These are phyloP conservation scores for Hypocryptadius cinnamomeus DNA, from an alignment of 2,113 vertebrate genomes.

Conservation along the genomic window DNA sequence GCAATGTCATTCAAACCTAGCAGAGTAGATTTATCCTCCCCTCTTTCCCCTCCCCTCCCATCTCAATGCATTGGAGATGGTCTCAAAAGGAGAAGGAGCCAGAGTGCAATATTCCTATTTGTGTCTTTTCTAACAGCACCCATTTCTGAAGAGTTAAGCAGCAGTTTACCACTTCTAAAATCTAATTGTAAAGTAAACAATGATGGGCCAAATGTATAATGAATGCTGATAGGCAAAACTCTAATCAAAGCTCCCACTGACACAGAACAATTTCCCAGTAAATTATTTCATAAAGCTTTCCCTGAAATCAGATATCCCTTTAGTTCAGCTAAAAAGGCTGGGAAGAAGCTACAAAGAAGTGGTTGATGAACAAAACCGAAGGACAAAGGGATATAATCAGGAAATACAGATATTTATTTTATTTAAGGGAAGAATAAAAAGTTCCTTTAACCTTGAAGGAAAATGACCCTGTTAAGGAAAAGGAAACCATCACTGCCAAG, in stretches of 20 bases:
- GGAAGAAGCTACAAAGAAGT: not conserved
- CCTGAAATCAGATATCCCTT: not conserved
- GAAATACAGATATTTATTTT: not conserved
- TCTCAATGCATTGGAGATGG: not conserved
- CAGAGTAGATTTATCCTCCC: not conserved
- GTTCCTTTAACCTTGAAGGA: not conserved
- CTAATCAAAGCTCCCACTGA: not conserved
- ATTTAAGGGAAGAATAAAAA: not conserved
- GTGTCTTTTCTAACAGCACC: not conserved
- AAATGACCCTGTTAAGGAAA: not conserved
- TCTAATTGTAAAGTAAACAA: rapidly evolving
- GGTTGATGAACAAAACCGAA: not conserved
- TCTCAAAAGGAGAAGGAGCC: not conserved
- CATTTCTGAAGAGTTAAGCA: not conserved
- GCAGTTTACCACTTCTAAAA: not conserved
- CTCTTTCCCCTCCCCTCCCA: not conserved
- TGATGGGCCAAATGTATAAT: not conserved
- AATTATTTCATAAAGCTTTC: not conserved
- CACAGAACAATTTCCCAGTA: not conserved
- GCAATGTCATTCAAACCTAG: not conserved
- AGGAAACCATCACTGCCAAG: not conserved
- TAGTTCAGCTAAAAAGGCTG: not conserved
- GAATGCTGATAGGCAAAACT: not conserved
- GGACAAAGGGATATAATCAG: not conserved
- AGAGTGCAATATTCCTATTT: not conserved